Conservation (phyloP, 1,140 invertebrate genomes). For the Trachymyrmex cornetzi region DNA sequence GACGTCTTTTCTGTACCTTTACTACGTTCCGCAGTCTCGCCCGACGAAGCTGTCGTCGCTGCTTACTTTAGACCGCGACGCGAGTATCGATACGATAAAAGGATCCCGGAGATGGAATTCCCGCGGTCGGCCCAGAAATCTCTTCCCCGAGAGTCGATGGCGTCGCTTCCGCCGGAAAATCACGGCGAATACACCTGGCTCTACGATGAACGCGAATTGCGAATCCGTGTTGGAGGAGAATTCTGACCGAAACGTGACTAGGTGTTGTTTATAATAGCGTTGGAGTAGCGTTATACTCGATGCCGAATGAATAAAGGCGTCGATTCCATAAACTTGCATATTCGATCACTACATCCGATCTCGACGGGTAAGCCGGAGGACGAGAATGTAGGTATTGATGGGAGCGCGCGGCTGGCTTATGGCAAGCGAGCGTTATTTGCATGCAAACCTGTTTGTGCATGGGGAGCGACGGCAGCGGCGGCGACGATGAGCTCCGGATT, state of each 20-base stretch:
- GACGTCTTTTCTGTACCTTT: constrained; percentile 10
- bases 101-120: constrained; percentile 58
- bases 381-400: constrained; percentile 46
- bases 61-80: constrained; percentile 28
- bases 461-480: constrained; percentile 11
- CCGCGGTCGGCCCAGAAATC: constrained; percentile 49
- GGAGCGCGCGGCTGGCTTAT: constrained; percentile 64
- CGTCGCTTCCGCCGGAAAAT: constrained; percentile 50
- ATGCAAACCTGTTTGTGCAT: constrained; percentile 74
- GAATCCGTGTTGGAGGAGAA: background rate
- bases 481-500: constrained; percentile 62
- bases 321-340: constrained; percentile 39
- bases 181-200: background rate
- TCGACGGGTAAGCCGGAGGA: constrained; percentile 7
- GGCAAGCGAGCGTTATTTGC: constrained; percentile 71
- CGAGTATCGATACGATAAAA: constrained; percentile 63
- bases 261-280: background rate
- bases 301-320: background rate
- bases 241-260: constrained; percentile 5
- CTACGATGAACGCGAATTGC: constrained; percentile 3
- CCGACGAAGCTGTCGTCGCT: constrained; percentile 35
- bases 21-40: background rate
- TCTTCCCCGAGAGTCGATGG: constrained; percentile 63
- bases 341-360: constrained; percentile 31
- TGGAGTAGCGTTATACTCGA: background rate